Evolutionary conservation across 2,888 invertebrate genomes (phyloP).

Genomic region (Orthosia incerta): DNA sequence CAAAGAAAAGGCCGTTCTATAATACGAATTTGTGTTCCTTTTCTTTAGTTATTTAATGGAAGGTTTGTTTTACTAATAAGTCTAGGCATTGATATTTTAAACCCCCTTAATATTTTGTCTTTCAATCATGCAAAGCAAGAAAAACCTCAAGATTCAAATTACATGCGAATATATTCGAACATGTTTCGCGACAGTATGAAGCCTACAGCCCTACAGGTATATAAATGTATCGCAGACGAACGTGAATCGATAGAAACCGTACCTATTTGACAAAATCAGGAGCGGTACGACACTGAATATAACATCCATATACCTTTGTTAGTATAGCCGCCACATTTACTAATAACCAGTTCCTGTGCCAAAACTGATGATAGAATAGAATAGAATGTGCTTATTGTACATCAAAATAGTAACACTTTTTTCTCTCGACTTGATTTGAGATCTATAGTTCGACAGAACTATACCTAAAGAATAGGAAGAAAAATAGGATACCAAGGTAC

Average conservation of each 20-base stretch:
- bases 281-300: slow-evolving; percentile 9
- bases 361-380: neutral
- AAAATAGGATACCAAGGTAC: too few species aligned
- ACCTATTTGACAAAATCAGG: slow-evolving; percentile 26
- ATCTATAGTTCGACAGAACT: neutral
- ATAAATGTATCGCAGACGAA: slow-evolving; percentile 30
- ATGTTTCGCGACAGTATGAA: neutral
- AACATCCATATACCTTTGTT: neutral
- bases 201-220: slow-evolving; percentile 7
- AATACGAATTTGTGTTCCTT: neutral
- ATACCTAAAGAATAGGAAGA: too few species aligned
- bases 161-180: neutral
- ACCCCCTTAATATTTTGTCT: neutral
- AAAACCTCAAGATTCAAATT: neutral
- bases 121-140: neutral
- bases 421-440: neutral
- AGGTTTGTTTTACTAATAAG: neutral
- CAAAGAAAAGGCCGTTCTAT: neutral
- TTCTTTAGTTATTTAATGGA: too few species aligned
- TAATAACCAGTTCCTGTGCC: neutral
- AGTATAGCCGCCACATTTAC: neutral
- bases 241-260: slow-evolving; percentile 38
- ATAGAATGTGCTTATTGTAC: too few species aligned
- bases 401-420: too few species aligned
- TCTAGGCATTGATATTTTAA: neutral